Percentiles rank a stretch among this genome's conserved stretches.
phyloP scores from a whole-genome alignment of 2,797 vertebrate species.

The Emys orbicularis region DNA sequence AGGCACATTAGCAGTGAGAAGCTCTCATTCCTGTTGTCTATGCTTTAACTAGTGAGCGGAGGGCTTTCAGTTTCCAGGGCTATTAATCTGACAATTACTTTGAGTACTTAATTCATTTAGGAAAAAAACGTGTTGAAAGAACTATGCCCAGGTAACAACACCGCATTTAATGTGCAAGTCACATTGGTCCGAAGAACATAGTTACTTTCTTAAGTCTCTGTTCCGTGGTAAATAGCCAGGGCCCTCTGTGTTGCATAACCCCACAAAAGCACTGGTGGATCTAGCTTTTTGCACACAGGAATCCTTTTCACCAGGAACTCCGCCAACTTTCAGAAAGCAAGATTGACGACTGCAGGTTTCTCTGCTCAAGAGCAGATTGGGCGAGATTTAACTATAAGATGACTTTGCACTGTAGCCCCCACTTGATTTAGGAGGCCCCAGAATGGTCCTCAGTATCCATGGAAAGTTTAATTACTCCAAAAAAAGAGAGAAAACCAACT shows the following conservation, averaged over 20 bases:
- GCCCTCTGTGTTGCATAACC: neutral
- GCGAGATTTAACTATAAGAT: conserved; percentile 34
- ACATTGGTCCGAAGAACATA: conserved; percentile 10
- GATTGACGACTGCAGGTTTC: conserved; percentile 29
- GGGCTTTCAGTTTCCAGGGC: neutral
- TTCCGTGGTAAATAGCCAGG: neutral
- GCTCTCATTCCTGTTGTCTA: accelerated
- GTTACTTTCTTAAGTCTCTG: neutral
- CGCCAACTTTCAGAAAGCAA: conserved; percentile 44
- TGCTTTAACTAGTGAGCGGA: neutral
- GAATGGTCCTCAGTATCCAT: conserved; percentile 38
- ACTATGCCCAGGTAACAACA: neutral
- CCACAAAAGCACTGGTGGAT: neutral
- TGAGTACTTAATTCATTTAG: conserved; percentile 12
- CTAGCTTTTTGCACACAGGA: neutral
- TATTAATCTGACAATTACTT: conserved; percentile 7
- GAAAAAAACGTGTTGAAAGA: conserved; percentile 15
- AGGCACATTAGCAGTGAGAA: neutral
- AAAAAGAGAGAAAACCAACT: conserved; percentile 6
- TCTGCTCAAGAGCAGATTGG: conserved; percentile 1
- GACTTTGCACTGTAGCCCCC: neutral
- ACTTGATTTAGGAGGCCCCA: conserved; percentile 42
- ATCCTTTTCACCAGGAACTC: neutral
- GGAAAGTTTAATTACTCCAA: conserved; percentile 56
- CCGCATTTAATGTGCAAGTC: neutral